Percentiles rank a stretch among this genome's conserved stretches.
Conservation (phyloP, 2,888 invertebrate genomes). For the Tigriopus californicus region DNA sequence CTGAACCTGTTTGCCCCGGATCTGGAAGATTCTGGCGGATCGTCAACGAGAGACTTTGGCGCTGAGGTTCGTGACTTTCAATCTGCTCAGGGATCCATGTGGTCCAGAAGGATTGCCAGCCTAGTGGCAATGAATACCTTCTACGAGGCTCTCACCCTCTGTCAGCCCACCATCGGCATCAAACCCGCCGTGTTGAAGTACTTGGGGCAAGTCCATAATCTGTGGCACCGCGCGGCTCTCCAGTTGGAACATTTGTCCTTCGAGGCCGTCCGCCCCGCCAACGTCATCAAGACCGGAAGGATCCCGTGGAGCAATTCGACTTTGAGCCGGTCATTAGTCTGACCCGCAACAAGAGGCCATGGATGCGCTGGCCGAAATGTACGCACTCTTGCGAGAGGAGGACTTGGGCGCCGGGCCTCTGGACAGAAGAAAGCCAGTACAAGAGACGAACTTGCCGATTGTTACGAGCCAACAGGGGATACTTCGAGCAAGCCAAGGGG, state of each 20-base stretch:
- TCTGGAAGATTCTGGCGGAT: conserved; percentile 71
- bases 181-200: conserved; percentile 68
- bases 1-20: conserved; percentile 60
- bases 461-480: conserved; percentile 91
- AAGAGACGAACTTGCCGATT: conserved; percentile 77
- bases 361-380: conserved; percentile 59
- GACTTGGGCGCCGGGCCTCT: conserved; percentile 88
- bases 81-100: conserved; percentile 84
- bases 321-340: background rate
- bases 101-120: conserved; percentile 74
- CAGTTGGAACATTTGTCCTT: conserved; percentile 70
- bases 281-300: conserved; percentile 10
- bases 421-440: conserved; percentile 84
- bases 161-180: conserved; percentile 63
- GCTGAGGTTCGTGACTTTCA: conserved; percentile 70
- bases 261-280: conserved; percentile 29
- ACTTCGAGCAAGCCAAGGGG: conserved; percentile 80
- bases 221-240: conserved; percentile 89
- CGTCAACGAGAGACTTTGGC: conserved; percentile 62
- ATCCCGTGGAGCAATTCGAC: background rate
- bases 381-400: conserved; percentile 75
- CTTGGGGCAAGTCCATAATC: conserved; percentile 78
- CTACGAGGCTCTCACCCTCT: conserved; percentile 68
- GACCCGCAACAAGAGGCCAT: conserved; percentile 26
- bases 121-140: conserved; percentile 83